Base-by-base conservation (phyloP, 1,140 invertebrate species). In the Drosophila ambigua region DNA sequence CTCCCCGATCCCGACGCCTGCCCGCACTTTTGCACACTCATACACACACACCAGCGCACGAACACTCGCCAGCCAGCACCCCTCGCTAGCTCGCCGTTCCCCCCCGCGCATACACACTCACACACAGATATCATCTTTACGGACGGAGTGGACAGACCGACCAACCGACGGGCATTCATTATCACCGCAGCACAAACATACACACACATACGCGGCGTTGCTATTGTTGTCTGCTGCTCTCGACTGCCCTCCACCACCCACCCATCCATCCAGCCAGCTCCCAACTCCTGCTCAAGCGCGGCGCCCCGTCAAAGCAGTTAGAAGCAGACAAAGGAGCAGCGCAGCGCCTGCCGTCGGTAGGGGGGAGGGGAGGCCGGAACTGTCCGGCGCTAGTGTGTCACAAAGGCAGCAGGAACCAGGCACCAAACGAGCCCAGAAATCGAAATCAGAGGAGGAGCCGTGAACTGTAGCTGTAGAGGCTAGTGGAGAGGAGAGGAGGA, bases 161-260 rank as follows among this genome's bases (percentile, higher is more conserved):
- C 62, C 49, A 65, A 66, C 45, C 63, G 61, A 75, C 61, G 54
- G 54, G 61, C 59, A 75, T 74, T 75, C 75, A 81, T 77, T 64
- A 82, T 69, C 65, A 65, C 15, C 43, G 54, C 45, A 16, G 15
- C 23, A 28, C 61, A 71, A 60, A 74, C 75, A 72, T 71, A 72
- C 66, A 78, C 71, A 69, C 77, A 79, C 73, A 73, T 62, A 67
- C 73, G 77, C 77, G 52, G 71, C 78, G 68, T 72, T 78, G 83
- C 83, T 88, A 76, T 87, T 87, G 82, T 87, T 88, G 82, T 87
- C 82, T 84, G 73, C 80, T 81, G 67, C 73, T 68, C 53, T 77
- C 64, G 51, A 35, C 59, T 62, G 69, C 60, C 64, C 74, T 69
- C 28, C 28, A 4, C 44, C 28, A 9, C 52, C 23, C 44, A 49